Base-by-base conservation (phyloP, 1,140 invertebrate species). In the Drosophila orosa region DNA sequence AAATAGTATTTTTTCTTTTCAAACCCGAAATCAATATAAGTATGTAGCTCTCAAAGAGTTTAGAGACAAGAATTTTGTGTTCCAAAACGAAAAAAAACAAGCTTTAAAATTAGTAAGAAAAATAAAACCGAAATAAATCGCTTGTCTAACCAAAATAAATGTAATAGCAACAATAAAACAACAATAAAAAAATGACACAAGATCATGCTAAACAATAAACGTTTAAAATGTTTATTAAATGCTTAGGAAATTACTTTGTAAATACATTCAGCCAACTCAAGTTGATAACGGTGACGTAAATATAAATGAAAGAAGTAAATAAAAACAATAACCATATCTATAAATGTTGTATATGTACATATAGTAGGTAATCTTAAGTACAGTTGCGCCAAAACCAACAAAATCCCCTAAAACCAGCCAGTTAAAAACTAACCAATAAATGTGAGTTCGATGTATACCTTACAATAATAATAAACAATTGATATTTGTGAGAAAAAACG, bases 371-470 rank as follows among this genome's bases (percentile, higher is more conserved):
- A 68, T 44, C 66, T 52, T 57, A 84, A 78, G 83, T 82, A 82
- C 83, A 86, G 82, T 82, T 82, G 78, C 62, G 62, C 66, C 74
- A 72, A 81, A 81, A 61, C 47, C n/a, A 55, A 78, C 56, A 29
- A 33, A 52, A 37, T 35, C 45, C 25, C 45, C 0, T 24, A 35
- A 27, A 67, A 15, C 12, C 47, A 69, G 31, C 57, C 50, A 63
- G 50, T 44, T 47, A 48, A 68, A 60, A 80, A 69, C 65, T 78
- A 74, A 89, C 40, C 67, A 73, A 73, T 87, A 73, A 79, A 87
- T 77, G 79, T 87, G 71, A 87, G 58, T 86, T 54, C 72, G 39
- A 86, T 86, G 82, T 86, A 86, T 74, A 86, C 82, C 63, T 55
- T 52, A 66, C 44, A 42, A 24, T 24, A 31, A 63, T 45, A 73